Conservation (phyloP, 1,140 invertebrate species). For the Macrostomum lignano region DNA sequence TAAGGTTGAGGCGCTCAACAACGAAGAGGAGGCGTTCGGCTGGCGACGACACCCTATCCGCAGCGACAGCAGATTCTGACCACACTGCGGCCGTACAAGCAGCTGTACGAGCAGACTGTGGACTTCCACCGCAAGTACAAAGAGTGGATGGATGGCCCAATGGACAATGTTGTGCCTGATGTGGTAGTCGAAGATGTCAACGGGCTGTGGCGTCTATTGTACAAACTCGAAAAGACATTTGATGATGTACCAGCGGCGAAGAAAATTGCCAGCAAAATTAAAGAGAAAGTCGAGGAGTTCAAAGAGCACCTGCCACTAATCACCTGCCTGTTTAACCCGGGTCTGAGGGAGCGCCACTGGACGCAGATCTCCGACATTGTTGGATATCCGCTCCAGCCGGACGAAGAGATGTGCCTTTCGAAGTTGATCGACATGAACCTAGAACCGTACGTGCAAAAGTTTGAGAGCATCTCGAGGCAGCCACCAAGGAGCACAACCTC, state of each 20-base stretch:
- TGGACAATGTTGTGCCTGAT: no score
- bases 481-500: constrained; percentile 69
- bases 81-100: constrained; percentile 42
- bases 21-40: constrained; percentile 58
- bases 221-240: constrained; percentile 62
- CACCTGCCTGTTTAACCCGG: constrained; percentile 65
- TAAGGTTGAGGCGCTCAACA: constrained; percentile 58
- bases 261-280: constrained; percentile 48
- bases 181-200: no score
- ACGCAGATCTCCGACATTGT: constrained; percentile 76
- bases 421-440: constrained; percentile 67
- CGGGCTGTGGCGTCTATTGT: no score
- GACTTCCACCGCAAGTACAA: constrained; percentile 37
- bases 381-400: constrained; percentile 59
- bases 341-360: constrained; percentile 66
- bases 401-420: constrained; percentile 48
- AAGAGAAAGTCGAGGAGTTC: constrained; percentile 54
- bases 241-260: constrained; percentile 49
- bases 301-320: constrained; percentile 62
- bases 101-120: constrained; percentile 54
- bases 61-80: constrained; percentile 36
- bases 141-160: constrained; percentile 29
- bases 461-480: constrained; percentile 73
- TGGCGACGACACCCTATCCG: constrained; percentile 65
- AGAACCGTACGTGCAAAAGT: constrained; percentile 59